Percentiles rank a stretch among this genome's conserved stretches.
These are phyloP conservation scores for Pipra filicauda DNA, from an alignment of 2,113 vertebrate species.

Conservation along the genomic window DNA sequence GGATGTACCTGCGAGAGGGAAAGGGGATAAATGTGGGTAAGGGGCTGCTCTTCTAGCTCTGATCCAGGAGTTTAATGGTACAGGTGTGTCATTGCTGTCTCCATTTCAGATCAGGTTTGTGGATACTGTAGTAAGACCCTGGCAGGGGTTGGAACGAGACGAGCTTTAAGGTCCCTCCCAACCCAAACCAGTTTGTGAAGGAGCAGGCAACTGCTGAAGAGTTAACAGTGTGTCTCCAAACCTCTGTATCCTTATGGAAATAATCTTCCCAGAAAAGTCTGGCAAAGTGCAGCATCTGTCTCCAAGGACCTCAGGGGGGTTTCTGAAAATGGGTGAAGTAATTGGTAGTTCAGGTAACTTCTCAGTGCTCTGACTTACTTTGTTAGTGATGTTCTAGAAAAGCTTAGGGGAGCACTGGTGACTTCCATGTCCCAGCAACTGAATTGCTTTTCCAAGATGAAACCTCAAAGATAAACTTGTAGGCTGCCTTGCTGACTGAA, in stretches of 20 bases:
- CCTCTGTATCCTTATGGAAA: neutral
- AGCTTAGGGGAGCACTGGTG: neutral
- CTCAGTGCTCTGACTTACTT: neutral
- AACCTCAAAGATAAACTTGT: neutral
- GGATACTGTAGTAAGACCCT: fast-evolving
- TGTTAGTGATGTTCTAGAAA: fast-evolving
- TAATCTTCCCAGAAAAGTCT: neutral
- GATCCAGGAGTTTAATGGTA: fast-evolving
- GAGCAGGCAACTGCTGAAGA: fast-evolving
- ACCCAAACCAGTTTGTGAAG: neutral
- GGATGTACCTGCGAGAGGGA: slow-evolving; percentile 80
- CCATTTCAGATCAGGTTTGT: neutral
- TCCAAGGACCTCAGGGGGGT: fast-evolving
- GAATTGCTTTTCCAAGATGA: neutral
- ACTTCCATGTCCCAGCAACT: neutral
- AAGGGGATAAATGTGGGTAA: neutral
- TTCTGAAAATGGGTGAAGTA: neutral
- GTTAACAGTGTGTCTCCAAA: neutral
- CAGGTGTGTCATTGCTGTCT: fast-evolving
- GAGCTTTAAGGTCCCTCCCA: neutral
- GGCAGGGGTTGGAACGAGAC: fast-evolving
- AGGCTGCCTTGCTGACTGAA: neutral
- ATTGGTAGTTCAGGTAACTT: neutral
- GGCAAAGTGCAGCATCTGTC: neutral
- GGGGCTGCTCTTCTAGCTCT: neutral